Percentiles rank a stretch among this genome's conserved stretches.
These are phyloP conservation scores for Tanypteryx hageni DNA, from an alignment of 2,888 invertebrate species.

Conservation along the genomic window DNA sequence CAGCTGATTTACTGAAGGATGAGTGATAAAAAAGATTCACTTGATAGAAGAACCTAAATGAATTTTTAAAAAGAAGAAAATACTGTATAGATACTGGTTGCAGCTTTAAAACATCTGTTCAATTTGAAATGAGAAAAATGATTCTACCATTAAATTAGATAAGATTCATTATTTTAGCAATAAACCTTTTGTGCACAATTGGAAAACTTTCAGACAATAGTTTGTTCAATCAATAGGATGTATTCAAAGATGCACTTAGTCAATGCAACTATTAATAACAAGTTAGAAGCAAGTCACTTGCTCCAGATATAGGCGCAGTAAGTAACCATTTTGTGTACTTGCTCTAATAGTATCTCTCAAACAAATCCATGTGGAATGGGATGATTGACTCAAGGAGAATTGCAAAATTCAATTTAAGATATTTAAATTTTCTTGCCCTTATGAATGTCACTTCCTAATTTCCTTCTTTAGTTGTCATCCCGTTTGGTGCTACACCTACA, in stretches of 20 bases:
- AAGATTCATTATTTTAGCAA: neutral
- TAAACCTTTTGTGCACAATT: constrained; percentile 54
- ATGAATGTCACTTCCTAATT: neutral
- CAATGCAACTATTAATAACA: constrained; percentile 3
- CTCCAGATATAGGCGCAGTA: neutral
- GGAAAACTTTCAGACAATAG: constrained; percentile 46
- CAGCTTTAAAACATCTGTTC: constrained; percentile 1
- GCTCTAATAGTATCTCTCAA: neutral
- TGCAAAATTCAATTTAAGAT: neutral
- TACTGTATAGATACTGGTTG: neutral
- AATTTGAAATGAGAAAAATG: constrained; percentile 26
- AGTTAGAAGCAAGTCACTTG: neutral
- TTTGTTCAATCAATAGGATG: neutral
- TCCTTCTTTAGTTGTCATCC: neutral
- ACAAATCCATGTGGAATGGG: constrained; percentile 7
- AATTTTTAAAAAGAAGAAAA: neutral
- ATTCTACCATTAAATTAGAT: constrained; percentile 34
- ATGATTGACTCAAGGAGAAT: neutral
- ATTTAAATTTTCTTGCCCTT: neutral
- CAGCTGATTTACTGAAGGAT: neutral
- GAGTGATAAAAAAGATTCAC: neutral
- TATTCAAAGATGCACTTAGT: neutral
- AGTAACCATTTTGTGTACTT: neutral
- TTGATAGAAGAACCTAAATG: neutral
- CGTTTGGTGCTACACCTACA: neutral